A percentile compares a stretch with the other conserved stretches of the same genome.
Evolutionary conservation across 2,888 invertebrate species (phyloP).

Genomic region (Sabatieria punctata): DNA sequence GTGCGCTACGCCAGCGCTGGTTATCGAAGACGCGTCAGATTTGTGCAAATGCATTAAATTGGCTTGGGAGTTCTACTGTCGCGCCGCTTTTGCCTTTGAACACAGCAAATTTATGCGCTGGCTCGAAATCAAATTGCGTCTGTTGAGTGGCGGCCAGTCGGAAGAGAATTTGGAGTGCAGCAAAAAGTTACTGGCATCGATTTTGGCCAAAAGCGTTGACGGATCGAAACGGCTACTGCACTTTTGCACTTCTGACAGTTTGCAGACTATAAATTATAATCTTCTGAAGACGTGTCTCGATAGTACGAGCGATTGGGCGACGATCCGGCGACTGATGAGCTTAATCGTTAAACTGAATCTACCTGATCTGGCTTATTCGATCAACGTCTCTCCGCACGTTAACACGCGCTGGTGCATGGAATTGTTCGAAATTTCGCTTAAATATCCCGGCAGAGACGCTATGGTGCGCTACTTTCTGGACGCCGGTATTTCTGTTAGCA

Average conservation of each 20-base stretch:
- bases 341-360: neutral
- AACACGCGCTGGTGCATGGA: neutral
- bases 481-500: neutral
- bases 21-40: neutral
- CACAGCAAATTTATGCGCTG: neutral
- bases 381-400: neutral
- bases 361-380: neutral
- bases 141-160: neutral
- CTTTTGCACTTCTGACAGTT: too few species aligned
- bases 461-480: neutral
- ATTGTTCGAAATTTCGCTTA: neutral
- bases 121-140: neutral
- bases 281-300: neutral
- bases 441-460: neutral
- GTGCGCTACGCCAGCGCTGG: neutral
- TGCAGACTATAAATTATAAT: too few species aligned
- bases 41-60: neutral
- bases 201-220: neutral
- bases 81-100: neutral
- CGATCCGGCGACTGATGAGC: neutral
- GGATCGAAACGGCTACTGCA: neutral
- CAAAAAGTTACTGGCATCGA: neutral
- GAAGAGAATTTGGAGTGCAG: neutral
- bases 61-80: neutral
- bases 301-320: neutral